Conservation (phyloP, 1,140 invertebrate species). For the Platorchestia sp. region DNA sequence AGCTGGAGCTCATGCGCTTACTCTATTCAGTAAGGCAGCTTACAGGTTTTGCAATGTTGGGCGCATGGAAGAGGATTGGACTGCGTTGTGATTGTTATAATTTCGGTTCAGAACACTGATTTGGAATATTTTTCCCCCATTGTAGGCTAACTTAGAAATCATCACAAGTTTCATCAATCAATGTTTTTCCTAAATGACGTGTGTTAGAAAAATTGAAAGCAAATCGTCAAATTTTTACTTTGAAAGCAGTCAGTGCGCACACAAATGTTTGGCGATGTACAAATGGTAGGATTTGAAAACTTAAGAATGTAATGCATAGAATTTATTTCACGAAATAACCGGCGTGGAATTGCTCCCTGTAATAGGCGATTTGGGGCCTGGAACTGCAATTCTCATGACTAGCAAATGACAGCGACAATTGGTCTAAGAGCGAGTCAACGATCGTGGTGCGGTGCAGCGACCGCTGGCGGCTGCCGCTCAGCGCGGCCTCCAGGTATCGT, state of each 20-base stretch:
- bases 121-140: neutral
- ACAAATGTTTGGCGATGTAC: too few relatives aligned
- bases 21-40: neutral
- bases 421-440: too few relatives aligned
- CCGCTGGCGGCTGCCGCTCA: neutral
- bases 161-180: neutral
- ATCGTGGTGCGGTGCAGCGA: too few relatives aligned
- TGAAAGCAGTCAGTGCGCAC: neutral
- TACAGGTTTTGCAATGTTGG: neutral
- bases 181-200: neutral
- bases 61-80: neutral
- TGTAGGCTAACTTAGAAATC: neutral
- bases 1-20: neutral
- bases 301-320: too few relatives aligned
- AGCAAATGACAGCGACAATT: too few relatives aligned
- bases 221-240: neutral
- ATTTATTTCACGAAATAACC: neutral
- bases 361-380: neutral
- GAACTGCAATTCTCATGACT: too few relatives aligned
- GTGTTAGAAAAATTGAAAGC: neutral
- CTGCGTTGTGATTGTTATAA: neutral
- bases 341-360: neutral
- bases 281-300: too few relatives aligned
- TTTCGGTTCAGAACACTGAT: neutral
- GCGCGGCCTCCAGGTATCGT: neutral